Percentiles rank a stretch among this genome's conserved stretches.
Conservation (phyloP, 2,113 vertebrate genomes). For the Synodontis membranacea region DNA sequence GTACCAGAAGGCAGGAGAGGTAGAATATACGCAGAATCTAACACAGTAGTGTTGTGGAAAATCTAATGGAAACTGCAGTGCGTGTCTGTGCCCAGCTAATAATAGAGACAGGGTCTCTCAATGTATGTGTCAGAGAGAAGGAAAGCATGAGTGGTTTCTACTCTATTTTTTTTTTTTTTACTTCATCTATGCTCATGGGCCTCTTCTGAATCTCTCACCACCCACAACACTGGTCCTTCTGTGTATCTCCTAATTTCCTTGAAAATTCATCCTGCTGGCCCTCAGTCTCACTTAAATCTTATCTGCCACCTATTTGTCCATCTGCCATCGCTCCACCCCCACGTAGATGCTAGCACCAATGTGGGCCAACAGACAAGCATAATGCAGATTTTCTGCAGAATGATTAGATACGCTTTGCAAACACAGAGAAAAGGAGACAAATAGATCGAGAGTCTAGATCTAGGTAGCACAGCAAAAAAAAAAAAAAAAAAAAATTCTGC, state of each 20-base stretch:
- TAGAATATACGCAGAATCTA: slow-evolving; percentile 55
- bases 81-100: slow-evolving; percentile 51
- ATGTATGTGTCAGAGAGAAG: slow-evolving; percentile 48
- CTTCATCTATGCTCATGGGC: slow-evolving; percentile 20
- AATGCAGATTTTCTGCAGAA: slow-evolving; percentile 13
- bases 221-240: slow-evolving; percentile 32
- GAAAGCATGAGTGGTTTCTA: background rate
- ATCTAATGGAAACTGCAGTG: slow-evolving; percentile 69
- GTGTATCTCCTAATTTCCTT: slow-evolving; percentile 19
- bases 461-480: background rate
- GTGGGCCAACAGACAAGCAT: slow-evolving; percentile 8
- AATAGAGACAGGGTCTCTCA: slow-evolving; percentile 55
- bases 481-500: background rate
- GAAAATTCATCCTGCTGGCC: slow-evolving; percentile 28
- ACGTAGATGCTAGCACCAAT: background rate
- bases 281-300: slow-evolving; percentile 30
- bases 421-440: background rate
- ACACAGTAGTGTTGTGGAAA: slow-evolving; percentile 73
- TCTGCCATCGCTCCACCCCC: slow-evolving; percentile 23
- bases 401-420: background rate
- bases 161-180: slow-evolving; percentile 24
- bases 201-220: slow-evolving; percentile 19
- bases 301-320: slow-evolving; percentile 36
- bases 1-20: slow-evolving; percentile 56
- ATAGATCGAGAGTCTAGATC: background rate